These are phyloP conservation scores for Hypotaenidia okinawae DNA, from an alignment of 2,797 vertebrate genomes.

Conservation along the genomic window DNA sequence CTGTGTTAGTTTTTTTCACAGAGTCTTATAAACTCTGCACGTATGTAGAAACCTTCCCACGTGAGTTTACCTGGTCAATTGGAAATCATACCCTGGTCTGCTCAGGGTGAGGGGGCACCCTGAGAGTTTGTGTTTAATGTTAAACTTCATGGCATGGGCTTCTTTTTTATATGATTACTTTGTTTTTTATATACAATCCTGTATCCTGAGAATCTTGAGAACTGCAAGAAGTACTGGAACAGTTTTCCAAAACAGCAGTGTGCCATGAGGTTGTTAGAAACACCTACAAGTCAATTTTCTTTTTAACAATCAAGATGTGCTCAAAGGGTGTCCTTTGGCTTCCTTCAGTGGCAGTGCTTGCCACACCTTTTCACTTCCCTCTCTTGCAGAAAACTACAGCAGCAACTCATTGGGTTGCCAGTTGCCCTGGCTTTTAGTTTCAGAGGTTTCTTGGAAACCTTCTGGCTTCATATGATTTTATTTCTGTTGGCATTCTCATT, in stretches of 20 bases:
- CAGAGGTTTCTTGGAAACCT: neutral
- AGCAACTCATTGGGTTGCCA: neutral
- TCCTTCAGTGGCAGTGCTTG: neutral
- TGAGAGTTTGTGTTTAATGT: neutral
- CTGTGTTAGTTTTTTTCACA: neutral
- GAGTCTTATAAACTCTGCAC: neutral
- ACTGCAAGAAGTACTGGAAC: neutral
- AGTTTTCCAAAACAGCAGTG: neutral
- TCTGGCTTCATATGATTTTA: neutral
- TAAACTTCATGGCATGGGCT: neutral
- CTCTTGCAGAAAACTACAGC: neutral
- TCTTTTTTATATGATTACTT: no score
- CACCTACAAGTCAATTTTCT: neutral
- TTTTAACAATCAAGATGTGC: neutral
- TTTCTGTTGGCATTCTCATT: neutral
- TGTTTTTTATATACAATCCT: neutral
- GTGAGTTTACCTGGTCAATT: neutral
- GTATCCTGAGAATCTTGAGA: neutral
- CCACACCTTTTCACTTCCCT: neutral
- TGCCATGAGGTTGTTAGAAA: neutral
- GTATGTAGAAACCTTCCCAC: neutral
- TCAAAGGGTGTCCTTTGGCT: neutral
- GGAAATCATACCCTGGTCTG: neutral
- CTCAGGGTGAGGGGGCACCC: neutral
- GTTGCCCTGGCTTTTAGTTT: neutral